Evolutionary conservation across 2,113 vertebrate genomes (phyloP).

Genomic region (rabbit (Oryctolagus cuniculus)): DNA sequence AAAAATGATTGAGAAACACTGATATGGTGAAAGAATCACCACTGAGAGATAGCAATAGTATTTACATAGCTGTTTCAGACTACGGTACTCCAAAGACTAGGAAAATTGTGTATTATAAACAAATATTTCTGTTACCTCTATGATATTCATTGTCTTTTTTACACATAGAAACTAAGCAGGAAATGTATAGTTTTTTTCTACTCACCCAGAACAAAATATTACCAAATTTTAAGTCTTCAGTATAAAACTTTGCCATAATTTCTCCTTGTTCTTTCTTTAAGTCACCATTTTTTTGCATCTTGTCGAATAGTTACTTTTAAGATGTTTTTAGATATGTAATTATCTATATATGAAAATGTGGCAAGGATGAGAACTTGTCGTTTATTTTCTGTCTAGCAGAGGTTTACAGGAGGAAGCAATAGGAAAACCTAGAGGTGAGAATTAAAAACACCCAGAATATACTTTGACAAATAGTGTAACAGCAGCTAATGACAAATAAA

Average conservation of each 20-base stretch:
- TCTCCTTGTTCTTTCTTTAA: not conserved
- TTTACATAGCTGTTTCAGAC: not conserved
- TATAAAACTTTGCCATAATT: slow-evolving; percentile 27
- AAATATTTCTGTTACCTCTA: not conserved
- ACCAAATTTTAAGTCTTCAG: not conserved
- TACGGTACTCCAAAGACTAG: not conserved
- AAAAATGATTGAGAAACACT: not conserved
- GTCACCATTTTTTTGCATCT: slow-evolving; percentile 15
- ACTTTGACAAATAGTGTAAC: not conserved
- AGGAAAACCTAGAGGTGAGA: not conserved
- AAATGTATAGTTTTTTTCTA: not conserved
- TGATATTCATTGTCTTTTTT: slow-evolving; percentile 42
- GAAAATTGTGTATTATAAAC: slow-evolving; percentile 1
- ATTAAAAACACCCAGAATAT: not conserved
- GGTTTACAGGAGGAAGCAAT: not conserved
- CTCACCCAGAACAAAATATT: not conserved
- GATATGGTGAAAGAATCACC: not conserved
- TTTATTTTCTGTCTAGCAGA: not conserved
- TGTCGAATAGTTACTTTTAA: slow-evolving; percentile 39
- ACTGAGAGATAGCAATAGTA: not conserved
- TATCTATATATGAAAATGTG: not conserved
- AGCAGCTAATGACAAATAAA: not conserved
- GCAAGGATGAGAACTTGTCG: not conserved
- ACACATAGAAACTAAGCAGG: not conserved
- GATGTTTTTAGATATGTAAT: slow-evolving; percentile 30